Conservation (phyloP, 2,797 vertebrate genomes). For the Megaceryle alcyon region DNA sequence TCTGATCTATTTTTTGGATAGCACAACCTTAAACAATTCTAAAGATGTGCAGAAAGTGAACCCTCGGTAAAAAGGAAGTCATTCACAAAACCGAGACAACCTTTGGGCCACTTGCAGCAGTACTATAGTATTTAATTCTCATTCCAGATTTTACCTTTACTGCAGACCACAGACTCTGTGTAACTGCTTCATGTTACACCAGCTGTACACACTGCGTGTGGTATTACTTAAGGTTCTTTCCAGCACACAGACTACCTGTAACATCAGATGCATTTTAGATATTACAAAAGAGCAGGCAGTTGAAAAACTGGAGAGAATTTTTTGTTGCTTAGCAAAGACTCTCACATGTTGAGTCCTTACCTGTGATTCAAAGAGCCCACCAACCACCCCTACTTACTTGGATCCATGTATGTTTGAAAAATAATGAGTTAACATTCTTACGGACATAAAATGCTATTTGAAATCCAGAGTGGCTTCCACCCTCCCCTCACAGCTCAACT, state of each 20-base stretch:
- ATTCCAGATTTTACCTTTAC: slow-evolving; percentile 2
- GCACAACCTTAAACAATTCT: background rate
- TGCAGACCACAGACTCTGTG: background rate
- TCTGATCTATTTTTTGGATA: background rate
- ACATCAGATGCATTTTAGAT: background rate
- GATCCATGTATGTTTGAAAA: background rate
- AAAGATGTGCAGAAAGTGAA: slow-evolving; percentile 18
- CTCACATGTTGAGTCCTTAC: background rate
- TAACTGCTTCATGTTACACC: background rate
- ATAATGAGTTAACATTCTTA: background rate
- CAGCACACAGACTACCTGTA: background rate
- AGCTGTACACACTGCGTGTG: background rate
- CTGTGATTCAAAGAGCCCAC: background rate
- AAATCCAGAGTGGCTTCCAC: background rate
- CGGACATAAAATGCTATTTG: background rate
- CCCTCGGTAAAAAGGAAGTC: slow-evolving; percentile 29
- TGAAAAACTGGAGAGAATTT: background rate
- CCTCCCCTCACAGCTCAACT: background rate
- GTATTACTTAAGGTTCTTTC: background rate
- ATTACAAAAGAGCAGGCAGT: background rate
- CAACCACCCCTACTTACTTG: background rate
- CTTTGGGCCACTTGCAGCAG: slow-evolving; percentile 3
- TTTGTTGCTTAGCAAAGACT: background rate
- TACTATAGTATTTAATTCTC: background rate
- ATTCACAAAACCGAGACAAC: slow-evolving; percentile 24